Evolutionary conservation across 2,797 vertebrate species (phyloP).

Genomic region (Falco rusticolus): DNA sequence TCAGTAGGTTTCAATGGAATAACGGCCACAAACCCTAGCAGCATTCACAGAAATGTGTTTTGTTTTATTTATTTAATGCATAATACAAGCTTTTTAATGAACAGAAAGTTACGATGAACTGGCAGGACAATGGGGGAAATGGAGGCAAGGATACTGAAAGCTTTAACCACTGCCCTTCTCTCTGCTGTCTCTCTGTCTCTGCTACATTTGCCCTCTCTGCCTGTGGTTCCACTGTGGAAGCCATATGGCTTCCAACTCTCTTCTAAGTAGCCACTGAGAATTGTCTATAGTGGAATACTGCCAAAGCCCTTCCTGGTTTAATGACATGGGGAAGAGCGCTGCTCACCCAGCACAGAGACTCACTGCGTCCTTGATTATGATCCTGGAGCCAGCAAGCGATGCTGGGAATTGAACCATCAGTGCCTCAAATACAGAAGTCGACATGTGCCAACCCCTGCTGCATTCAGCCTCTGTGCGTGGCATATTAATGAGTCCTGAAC

Average conservation of each 20-base stretch:
- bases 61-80: not conserved
- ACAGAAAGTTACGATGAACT: not conserved
- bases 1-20: not conserved
- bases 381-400: constrained; percentile 57
- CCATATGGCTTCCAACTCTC: constrained; percentile 67
- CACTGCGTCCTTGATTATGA: constrained; percentile 61
- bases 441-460: constrained; percentile 62
- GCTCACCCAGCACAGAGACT: constrained; percentile 64
- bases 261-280: constrained; percentile 64
- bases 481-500: constrained; percentile 59
- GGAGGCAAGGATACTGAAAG: not conserved
- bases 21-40: not conserved
- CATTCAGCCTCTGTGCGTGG: constrained; percentile 20
- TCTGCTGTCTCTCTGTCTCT: constrained; percentile 34
- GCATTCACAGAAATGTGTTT: not conserved
- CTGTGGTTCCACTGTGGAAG: constrained; percentile 45
- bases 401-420: constrained; percentile 66
- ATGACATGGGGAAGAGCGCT: constrained; percentile 48
- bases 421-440: constrained; percentile 37
- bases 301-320: constrained; percentile 49
- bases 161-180: not conserved
- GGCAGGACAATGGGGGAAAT: not conserved
- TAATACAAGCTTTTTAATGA: not conserved
- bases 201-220: constrained; percentile 63
- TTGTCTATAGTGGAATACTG: constrained; percentile 66